These are phyloP conservation scores for Melangyna quadrimaculata DNA, from an alignment of 2,888 invertebrate species.

Conservation along the genomic window DNA sequence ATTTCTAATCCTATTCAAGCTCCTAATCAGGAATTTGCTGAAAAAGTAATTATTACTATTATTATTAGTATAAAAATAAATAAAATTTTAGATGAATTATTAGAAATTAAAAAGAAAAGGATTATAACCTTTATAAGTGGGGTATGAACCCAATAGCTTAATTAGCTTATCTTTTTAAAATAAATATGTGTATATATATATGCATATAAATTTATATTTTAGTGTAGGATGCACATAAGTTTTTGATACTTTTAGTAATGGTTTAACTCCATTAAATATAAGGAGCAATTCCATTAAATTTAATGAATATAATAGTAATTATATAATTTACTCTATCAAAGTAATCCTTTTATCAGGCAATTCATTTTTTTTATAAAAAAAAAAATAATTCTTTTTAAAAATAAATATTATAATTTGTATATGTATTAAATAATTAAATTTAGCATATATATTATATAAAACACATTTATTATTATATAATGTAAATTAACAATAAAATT, in stretches of 20 bases:
- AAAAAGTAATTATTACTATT: conserved; percentile 82
- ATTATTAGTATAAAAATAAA: conserved; percentile 82
- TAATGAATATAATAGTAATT: conserved; percentile 74
- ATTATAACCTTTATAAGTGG: conserved; percentile 81
- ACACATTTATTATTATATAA: conserved; percentile 61
- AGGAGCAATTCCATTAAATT: conserved; percentile 78
- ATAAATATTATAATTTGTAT: conserved; percentile 36
- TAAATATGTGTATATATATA: no score
- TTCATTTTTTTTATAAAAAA: conserved; percentile 5
- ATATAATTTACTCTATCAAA: conserved; percentile 85
- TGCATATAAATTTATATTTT: conserved; percentile 82
- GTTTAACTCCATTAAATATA: conserved; percentile 84
- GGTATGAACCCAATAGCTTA: conserved; percentile 82
- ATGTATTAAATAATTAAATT: conserved; percentile 55
- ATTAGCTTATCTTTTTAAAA: conserved; percentile 84
- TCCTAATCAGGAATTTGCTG: conserved; percentile 81
- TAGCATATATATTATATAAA: not conserved
- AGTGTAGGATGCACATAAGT: conserved; percentile 84
- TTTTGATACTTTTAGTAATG: conserved; percentile 84
- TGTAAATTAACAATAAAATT: conserved; percentile 57
- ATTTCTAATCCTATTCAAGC: conserved; percentile 85
- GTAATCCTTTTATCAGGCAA: conserved; percentile 82
- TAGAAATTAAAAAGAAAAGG: conserved; percentile 83
- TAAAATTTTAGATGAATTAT: conserved; percentile 82
- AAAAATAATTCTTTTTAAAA: not conserved